A percentile compares a stretch with the other conserved stretches of the same genome.
Conservation (phyloP, 2,797 vertebrate species). For the Smutsia temminckii region DNA sequence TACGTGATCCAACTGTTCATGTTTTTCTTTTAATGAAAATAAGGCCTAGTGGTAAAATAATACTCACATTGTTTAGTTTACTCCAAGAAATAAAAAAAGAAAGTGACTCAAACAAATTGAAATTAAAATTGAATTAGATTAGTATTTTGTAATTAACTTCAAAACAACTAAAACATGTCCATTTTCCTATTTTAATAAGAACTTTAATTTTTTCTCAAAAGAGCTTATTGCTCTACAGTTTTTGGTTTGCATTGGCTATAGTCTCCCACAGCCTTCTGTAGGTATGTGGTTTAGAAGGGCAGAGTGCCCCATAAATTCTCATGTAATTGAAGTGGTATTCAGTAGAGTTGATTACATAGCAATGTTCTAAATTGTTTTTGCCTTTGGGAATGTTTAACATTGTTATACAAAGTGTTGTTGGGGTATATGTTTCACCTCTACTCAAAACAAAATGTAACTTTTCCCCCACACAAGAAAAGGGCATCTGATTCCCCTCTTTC, state of each 20-base stretch:
- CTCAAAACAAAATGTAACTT: neutral
- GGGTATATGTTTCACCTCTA: neutral
- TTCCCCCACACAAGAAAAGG: neutral
- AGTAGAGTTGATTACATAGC: neutral
- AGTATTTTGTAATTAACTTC: neutral
- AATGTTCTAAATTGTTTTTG: neutral
- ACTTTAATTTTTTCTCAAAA: neutral
- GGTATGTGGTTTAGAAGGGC: neutral
- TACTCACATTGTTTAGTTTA: neutral
- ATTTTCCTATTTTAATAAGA: conserved; percentile 7
- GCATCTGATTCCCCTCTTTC: neutral
- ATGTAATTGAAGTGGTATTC: neutral
- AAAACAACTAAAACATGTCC: neutral
- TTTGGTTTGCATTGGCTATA: neutral
- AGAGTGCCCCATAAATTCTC: neutral
- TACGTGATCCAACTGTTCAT: neutral
- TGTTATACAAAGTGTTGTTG: neutral
- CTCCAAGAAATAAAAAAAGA: neutral
- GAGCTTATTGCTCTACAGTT: neutral
- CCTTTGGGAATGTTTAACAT: neutral
- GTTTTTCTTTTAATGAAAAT: conserved; percentile 4
- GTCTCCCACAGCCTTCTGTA: neutral
- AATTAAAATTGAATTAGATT: conserved; percentile 1
- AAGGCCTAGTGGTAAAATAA: conserved; percentile 20
- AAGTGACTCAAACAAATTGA: neutral